Base-by-base conservation (phyloP, 2,888 invertebrate species). In the Rapana venosa region DNA sequence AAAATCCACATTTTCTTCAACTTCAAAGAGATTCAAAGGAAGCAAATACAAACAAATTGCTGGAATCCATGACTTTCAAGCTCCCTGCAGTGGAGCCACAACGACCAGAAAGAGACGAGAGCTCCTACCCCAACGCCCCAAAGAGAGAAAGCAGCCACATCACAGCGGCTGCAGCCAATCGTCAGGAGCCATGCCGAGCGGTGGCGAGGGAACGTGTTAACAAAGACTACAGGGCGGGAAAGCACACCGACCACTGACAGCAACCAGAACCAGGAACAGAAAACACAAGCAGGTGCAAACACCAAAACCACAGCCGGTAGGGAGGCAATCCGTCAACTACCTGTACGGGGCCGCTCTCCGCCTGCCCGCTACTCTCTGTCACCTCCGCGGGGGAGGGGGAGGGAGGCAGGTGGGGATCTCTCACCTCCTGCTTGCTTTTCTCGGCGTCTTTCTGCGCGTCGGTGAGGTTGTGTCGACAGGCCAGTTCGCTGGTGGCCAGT, bases 401-500 rank as follows among this genome's bases (percentile, higher is more conserved):
- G 30, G 90, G 58, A 26, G 83, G 56, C 26, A n/a, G 70, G 70
- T 47, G 17, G 58, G 86, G 20, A 35, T 47, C 87, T 91, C 94
- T 94, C 93, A 95, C 95, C 95, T 96, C 94, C 92, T 92, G 92
- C 91, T 93, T 94, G 35, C 93, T 92, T 81, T 93, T 93, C 86
- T 95, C 94, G 20, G 94, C 95, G 92, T 96, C 95, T 92, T 95
- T 96, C 93, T 95, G 95, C 26, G 95, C 95, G 91, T 96, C 95
- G 2, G 96, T 95, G 90, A 94, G 94, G 92, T 95, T 96, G 74
- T 93, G 92, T 90, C 94, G 93, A 95, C 95, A 95, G 17, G 93
- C 92, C 22, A 92, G 90, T 91, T 95, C 95, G 87, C 94, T 95
- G 47, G 92, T 93, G 92, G 96, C 96, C 89, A 96, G 93, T 91